These are phyloP conservation scores for Cryptotis parvus DNA, from an alignment of 2,113 vertebrate species.

Conservation along the genomic window DNA sequence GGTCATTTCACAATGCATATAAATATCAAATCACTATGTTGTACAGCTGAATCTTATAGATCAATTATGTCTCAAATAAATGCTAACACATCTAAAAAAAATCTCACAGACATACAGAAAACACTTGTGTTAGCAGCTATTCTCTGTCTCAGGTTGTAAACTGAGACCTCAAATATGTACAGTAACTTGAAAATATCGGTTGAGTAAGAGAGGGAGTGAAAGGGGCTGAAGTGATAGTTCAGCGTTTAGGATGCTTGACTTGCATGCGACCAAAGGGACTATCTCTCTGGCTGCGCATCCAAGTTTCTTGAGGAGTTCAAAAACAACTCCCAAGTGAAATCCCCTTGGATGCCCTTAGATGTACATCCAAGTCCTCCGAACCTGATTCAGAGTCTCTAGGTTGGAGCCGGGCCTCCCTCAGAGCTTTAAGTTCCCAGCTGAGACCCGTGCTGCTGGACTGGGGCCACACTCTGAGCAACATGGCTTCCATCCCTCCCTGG, in stretches of 20 bases:
- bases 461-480: not conserved
- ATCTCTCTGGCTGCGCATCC: too few species aligned
- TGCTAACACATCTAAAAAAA: not conserved
- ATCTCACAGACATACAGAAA: not conserved
- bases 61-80: not conserved
- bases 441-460: not conserved
- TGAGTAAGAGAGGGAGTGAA: slow-evolving; percentile 30
- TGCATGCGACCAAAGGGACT: too few species aligned
- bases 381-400: not conserved
- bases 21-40: not conserved
- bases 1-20: not conserved
- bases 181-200: not conserved
- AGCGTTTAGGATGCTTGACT: too few species aligned
- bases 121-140: not conserved
- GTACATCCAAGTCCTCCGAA: accelerated
- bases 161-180: not conserved
- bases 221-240: not conserved
- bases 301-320: too few species aligned
- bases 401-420: not conserved
- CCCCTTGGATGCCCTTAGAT: not conserved
- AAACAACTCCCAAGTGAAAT: not conserved
- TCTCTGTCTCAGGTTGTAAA: not conserved
- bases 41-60: not conserved
- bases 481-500: not conserved
- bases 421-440: not conserved